Base-by-base conservation (phyloP, 2,888 invertebrate species). In the Eupithecia subfuscata region DNA sequence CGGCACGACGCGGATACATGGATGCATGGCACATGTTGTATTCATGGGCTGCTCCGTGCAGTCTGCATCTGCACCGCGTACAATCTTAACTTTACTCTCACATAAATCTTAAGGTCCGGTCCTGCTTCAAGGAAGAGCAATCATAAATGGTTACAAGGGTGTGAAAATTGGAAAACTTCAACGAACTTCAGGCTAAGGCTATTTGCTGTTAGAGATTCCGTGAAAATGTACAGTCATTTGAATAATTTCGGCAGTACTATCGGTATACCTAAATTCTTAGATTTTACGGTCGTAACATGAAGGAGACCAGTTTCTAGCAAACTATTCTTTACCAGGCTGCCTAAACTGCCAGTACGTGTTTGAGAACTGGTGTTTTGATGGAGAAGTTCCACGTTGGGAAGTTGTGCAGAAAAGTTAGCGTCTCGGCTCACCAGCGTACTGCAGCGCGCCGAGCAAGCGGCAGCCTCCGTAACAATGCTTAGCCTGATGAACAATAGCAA, bases 71-170 rank as follows among this genome's bases (percentile, higher is more conserved):
- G 56, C 56, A 22, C n/a, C 56, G 22, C 56, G n/a, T 56, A 56
- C 56, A n/a, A 56, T 60, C 60, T 60, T 60, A 60, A 60, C 60
- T 60, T 60, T 60, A 60, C 22, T 22, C 60, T 60, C 60, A 60
- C 60, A 60, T 60, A 22, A 11, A 60, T 60, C 60, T 25, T 25
- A 60, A 60, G 60, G 60, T 25, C 12, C 4, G 14, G 25, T 45
- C 45, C 14, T 5, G 16, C 25, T 2, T 25, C 60, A 0, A 9
- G 11, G 25, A 60, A 60, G 22, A 25, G 25, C 22, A 12, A 25
- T 25, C 60, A 25, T 25, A 25, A 12, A 25, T 12, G 25, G 25
- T 60, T 25, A 12, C 60, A 60, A 22, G 22, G 5, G 60, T 22
- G 22, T 25, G 8, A 25, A 11, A 9, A 25, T 25, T 60, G 3